Base-by-base conservation (phyloP, 2,797 vertebrate genomes). In the Manis javanica region DNA sequence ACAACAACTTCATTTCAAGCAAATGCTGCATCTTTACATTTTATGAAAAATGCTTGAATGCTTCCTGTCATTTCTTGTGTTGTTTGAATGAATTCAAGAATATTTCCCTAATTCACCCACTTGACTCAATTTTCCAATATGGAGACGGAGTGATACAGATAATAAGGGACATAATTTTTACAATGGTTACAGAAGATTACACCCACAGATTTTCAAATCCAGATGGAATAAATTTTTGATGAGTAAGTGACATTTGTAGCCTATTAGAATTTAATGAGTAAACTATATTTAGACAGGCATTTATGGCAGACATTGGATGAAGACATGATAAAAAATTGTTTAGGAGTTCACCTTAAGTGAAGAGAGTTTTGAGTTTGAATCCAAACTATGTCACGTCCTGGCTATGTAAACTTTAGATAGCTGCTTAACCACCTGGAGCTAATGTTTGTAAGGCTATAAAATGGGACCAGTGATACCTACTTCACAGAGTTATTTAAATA, bases 1-100 rank as follows among this genome's bases (percentile, higher is more conserved):
- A 92, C 55, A 72, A 83, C 23, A 64, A 72, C 23, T 94, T 88
- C n/a, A 85, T 85, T 94, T 92, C 64, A 90, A 91, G 66, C 5
- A 61, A 93, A 74, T 2, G 15, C 42, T 42, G 42, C 10, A n/a
- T 90, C 75, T 61, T 46, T 69, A 90, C 12, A 69, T 13, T 55
- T 90, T 57, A 37, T 69, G 66, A 82, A 82, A 94, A 92, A 81
- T 12, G 39, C 42, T 29, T 78, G 39, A 84, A 90, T 87, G 14
- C 16, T 46, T 55, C 46, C 7, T 85, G 71, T 34, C 10, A 34
- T n/a, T 55, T 96, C n/a, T 39, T 87, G 46, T 64, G 34, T 64
- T 85, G 15, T 77, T 57, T 61, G 55, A 64, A 84, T 14, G 15
- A 91, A 81, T 59, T 69, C n/a, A 85, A 91, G 24, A 53, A 23